Evolutionary conservation across 2,888 invertebrate species (phyloP).

Genomic region (Parasteatoda lunata): DNA sequence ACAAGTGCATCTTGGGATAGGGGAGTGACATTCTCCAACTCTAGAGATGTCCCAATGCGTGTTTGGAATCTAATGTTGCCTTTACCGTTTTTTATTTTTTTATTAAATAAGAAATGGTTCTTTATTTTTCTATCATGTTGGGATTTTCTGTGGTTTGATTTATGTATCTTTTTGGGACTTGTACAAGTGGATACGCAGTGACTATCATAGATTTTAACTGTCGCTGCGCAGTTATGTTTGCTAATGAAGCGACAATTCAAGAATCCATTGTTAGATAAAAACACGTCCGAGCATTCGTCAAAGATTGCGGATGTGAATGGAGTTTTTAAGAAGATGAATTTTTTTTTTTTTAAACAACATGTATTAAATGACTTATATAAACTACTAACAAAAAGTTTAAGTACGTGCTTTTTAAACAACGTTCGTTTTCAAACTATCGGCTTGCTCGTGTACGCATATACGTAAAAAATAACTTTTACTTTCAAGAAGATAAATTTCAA

Average conservation of each 20-base stretch:
- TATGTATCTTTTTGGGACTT: not conserved
- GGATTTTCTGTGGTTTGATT: not conserved
- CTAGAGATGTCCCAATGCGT: not conserved
- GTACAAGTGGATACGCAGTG: not conserved
- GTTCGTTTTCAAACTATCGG: too few relatives aligned
- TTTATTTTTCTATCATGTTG: not conserved
- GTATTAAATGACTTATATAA: too few relatives aligned
- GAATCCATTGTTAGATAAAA: not conserved
- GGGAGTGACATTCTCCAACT: slow-evolving; percentile 21
- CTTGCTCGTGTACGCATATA: too few relatives aligned
- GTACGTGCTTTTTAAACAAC: too few relatives aligned
- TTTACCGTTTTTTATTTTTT: not conserved
- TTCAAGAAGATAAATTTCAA: too few relatives aligned
- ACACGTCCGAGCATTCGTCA: not conserved
- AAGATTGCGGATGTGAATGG: not conserved
- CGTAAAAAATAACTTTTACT: too few relatives aligned
- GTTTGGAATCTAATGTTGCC: slow-evolving; percentile 2
- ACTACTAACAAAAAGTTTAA: too few relatives aligned
- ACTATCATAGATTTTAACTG: not conserved
- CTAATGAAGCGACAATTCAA: not conserved
- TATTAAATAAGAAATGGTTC: not conserved
- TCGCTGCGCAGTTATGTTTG: not conserved
- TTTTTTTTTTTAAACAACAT: too few relatives aligned
- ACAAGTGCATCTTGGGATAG: slow-evolving; percentile 33
- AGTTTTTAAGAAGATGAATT: too few relatives aligned